phyloP scores from a whole-genome alignment of 2,888 invertebrate species.

The Lasioglossum leucozonium region DNA sequence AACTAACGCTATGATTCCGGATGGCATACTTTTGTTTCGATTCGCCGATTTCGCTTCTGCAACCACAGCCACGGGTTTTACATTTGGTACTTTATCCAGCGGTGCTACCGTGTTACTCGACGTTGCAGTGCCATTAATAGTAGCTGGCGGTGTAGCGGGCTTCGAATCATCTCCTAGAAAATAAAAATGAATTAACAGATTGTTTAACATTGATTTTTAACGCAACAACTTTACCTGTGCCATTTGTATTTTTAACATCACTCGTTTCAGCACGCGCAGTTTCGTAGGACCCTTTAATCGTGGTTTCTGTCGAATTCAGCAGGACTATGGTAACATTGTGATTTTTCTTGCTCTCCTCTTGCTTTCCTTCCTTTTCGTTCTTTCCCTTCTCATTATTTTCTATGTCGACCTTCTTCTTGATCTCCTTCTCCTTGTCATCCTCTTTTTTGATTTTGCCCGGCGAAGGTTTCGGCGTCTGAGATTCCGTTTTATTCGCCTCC shows the following conservation, averaged over 20 bases:
- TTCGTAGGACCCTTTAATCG: neutral
- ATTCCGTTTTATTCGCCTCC: conserved; percentile 9
- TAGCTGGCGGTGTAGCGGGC: neutral
- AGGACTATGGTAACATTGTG: neutral
- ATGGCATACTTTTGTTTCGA: conserved; percentile 67
- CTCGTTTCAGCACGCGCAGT: neutral
- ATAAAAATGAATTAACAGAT: neutral
- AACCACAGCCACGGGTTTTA: neutral
- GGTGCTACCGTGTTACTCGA: conserved; percentile 23
- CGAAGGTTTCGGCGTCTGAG: neutral
- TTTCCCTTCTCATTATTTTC: neutral
- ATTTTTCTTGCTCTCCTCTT: too few species aligned
- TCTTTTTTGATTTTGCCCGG: neutral
- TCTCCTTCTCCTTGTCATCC: neutral
- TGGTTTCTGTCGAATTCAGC: neutral
- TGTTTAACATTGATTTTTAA: neutral
- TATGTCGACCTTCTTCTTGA: neutral
- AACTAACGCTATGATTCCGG: conserved; percentile 76
- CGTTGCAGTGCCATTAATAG: conserved; percentile 13
- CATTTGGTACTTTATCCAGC: neutral
- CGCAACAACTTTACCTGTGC: conserved; percentile 4
- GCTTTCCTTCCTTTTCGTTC: neutral
- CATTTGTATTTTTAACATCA: conserved; percentile 5
- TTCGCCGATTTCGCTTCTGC: conserved; percentile 15
- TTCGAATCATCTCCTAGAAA: conserved; percentile 17